phyloP scores from a whole-genome alignment of 2,888 invertebrate genomes.

The Tiliacea aurago region DNA sequence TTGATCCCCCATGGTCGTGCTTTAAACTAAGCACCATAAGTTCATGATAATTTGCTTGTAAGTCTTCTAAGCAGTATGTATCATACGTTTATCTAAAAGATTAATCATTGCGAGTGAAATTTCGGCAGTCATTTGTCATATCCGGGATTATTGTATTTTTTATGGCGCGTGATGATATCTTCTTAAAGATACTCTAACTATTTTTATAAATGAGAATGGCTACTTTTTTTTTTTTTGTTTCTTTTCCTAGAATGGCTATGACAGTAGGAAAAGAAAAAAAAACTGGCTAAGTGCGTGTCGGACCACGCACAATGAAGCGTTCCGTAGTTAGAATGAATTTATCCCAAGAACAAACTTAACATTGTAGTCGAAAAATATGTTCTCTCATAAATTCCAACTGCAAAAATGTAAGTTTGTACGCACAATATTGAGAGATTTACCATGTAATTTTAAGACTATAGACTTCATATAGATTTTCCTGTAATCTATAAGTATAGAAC shows the following conservation, averaged over 20 bases:
- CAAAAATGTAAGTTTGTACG: too few relatives aligned
- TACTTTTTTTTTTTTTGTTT: too few relatives aligned
- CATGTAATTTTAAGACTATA: too few relatives aligned
- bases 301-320: too few relatives aligned
- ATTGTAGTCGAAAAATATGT: too few relatives aligned
- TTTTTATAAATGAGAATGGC: background rate
- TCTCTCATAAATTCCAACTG: too few relatives aligned
- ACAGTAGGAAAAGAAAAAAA: background rate
- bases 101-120: slow-evolving; percentile 52
- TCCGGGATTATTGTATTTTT: slow-evolving; percentile 58
- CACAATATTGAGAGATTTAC: too few relatives aligned
- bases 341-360: too few relatives aligned
- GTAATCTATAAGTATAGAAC: too few relatives aligned
- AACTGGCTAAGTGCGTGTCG: too few relatives aligned
- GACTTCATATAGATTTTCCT: too few relatives aligned
- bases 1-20: background rate
- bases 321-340: too few relatives aligned
- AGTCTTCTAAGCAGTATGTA: slow-evolving; percentile 36
- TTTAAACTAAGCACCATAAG: background rate
- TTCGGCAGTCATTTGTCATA: slow-evolving; percentile 54
- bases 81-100: slow-evolving; percentile 47
- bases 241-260: background rate
- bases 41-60: background rate
- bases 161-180: slow-evolving; percentile 45
- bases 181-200: slow-evolving; percentile 33